Evolutionary conservation across 2,797 vertebrate genomes (phyloP), one percentile per base, ranked within the genome.

Genomic region (Anguilla marmorata): DNA sequence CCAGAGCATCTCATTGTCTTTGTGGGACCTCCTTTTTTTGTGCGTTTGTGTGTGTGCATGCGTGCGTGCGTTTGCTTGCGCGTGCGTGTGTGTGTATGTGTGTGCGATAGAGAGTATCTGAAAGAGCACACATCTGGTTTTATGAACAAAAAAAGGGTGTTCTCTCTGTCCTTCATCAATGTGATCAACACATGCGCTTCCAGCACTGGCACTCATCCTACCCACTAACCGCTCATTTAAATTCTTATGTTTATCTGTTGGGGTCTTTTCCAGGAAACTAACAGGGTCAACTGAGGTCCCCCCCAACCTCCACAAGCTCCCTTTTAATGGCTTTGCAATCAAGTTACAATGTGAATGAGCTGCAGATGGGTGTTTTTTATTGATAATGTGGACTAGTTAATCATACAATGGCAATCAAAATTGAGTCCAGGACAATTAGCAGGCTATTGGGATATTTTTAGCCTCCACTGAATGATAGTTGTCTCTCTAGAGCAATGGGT

Each of bases 401-500:
- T 80, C 41, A 48, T 48, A 16, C 14, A 19, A 14, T 14, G 63
- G 24, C 33, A 76, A 76, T 79, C 12, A 79, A 79, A 41, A 79
- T 79, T 14, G 12, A 79, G 74, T 37, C 74, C 74, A 45, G 74
- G 16, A 21, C 74, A 79, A 45, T 79, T 79, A 41, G 3, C 74
- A 79, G 74, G 74, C 12, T n/a, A 82, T 9, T 82, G 19, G 45
- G 48, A 3, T 30, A 82, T 82, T 48, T 82, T 82, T 82, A 9
- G 79, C 79, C 45, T 82, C 37, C 74, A 79, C 69, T 79, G 74
- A 79, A 79, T 79, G 74, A 14, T 33, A 30, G n/a, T 72, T 72
- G n/a, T 41, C 3, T 79, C 72, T 74, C 2, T 74, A 19, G 27
- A 37, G 72, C 72, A 74, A 74, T 74, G 63, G 63, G 24, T 69